Evolutionary conservation across 2,113 vertebrate genomes (phyloP).

Genomic region (Mohoua ochrocephala): DNA sequence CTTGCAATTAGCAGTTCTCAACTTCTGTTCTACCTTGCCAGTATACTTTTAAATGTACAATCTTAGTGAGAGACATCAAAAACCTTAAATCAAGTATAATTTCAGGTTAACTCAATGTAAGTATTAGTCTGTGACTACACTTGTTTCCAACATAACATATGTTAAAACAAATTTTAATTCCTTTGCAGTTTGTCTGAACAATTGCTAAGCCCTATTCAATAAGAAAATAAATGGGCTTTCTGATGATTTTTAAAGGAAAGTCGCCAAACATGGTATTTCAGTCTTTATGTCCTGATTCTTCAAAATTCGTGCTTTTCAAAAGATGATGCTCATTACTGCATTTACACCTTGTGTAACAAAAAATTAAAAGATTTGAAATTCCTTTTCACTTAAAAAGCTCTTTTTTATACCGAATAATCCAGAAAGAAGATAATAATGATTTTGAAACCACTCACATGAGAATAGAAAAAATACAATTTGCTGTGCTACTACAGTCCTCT

Average conservation of each 20-base stretch:
- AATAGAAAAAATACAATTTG: neutral
- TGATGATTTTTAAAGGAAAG: neutral
- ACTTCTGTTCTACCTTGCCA: neutral
- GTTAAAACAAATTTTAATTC: neutral
- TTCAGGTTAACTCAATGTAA: neutral
- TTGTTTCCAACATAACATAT: neutral
- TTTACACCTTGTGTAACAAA: neutral
- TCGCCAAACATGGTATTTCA: neutral
- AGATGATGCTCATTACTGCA: neutral
- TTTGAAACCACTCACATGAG: neutral
- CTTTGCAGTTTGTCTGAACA: neutral
- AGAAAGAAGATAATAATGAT: neutral
- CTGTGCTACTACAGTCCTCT: neutral
- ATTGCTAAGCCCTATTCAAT: neutral
- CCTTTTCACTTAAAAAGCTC: neutral
- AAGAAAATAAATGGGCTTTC: neutral
- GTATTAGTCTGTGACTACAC: neutral
- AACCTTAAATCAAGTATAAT: neutral
- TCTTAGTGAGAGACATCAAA: neutral
- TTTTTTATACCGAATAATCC: neutral
- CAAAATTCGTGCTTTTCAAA: neutral
- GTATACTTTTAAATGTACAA: neutral
- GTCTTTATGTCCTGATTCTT: neutral
- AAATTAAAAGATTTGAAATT: neutral
- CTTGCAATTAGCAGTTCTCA: slow-evolving; percentile 3